Percentiles rank a stretch among this genome's conserved stretches.
Conservation (phyloP, 2,113 vertebrate species). For the Manacus vitellinus region DNA sequence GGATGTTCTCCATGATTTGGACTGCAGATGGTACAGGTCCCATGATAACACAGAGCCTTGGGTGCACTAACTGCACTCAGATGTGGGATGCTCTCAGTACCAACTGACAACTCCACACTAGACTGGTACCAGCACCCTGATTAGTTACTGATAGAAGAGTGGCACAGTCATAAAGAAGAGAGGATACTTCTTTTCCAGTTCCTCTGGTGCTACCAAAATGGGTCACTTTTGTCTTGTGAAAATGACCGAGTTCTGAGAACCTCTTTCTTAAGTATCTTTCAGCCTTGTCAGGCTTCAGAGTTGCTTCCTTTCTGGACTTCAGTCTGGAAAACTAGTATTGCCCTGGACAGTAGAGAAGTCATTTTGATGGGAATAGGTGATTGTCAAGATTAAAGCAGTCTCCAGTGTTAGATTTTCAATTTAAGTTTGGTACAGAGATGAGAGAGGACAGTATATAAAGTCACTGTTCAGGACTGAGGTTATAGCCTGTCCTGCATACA, state of each 20-base stretch:
- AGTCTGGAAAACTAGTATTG: background rate
- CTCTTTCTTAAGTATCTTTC: background rate
- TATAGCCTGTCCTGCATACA: background rate
- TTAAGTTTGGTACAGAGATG: background rate
- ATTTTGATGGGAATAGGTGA: background rate
- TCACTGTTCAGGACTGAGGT: background rate
- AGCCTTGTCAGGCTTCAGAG: background rate
- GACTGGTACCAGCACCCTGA: background rate
- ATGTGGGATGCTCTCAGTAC: background rate
- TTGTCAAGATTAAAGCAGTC: background rate
- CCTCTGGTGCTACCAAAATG: background rate
- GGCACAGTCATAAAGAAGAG: background rate
- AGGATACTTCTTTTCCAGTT: background rate
- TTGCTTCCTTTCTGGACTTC: background rate
- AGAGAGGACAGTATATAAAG: background rate
- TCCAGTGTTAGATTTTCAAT: background rate
- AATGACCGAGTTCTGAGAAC: background rate
- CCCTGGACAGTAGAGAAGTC: background rate
- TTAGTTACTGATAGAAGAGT: background rate
- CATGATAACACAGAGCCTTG: background rate
- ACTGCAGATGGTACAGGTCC: background rate
- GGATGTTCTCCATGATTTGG: background rate
- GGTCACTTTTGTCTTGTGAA: background rate
- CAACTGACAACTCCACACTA: fast-evolving
- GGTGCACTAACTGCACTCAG: background rate